Evolutionary conservation across 1,140 invertebrate genomes (phyloP).

Genomic region (Drosophila pandora): DNA sequence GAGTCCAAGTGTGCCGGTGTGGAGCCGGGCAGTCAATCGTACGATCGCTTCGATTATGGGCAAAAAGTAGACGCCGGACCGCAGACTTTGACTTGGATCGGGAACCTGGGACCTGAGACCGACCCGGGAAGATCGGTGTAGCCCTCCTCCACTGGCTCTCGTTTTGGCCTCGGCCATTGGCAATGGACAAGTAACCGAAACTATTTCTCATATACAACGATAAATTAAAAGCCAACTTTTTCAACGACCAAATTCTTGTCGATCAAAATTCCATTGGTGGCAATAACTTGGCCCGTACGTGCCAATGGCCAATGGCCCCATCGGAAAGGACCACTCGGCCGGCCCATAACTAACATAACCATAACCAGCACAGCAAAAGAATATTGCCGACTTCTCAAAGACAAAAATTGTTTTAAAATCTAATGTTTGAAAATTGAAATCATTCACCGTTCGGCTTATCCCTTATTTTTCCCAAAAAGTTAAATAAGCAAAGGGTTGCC

Average conservation of each 20-base stretch:
- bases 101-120: conserved; percentile 4
- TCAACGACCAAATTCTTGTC: conserved; percentile 83
- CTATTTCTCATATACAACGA: conserved; percentile 83
- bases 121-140: conserved; percentile 1
- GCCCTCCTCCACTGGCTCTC: conserved; percentile 9
- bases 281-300: conserved; percentile 78
- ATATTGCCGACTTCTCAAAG: not conserved
- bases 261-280: conserved; percentile 83
- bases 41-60: conserved; percentile 73
- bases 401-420: not conserved
- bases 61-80: conserved; percentile 64
- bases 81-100: conserved; percentile 41
- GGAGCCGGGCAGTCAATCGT: conserved; percentile 69
- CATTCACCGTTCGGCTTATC: not conserved
- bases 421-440: not conserved
- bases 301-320: conserved; percentile 65
- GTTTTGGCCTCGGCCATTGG: conserved; percentile 28
- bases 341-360: conserved; percentile 39
- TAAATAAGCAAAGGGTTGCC: not conserved
- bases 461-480: not conserved
- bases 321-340: conserved; percentile 1
- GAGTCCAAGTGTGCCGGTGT: conserved; percentile 45
- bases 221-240: conserved; percentile 83
- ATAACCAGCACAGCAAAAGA: conserved; percentile 35
- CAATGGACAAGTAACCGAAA: conserved; percentile 68